Evolutionary conservation across 2,113 vertebrate genomes (phyloP).

Genomic region (Gymnorhina tibicen): DNA sequence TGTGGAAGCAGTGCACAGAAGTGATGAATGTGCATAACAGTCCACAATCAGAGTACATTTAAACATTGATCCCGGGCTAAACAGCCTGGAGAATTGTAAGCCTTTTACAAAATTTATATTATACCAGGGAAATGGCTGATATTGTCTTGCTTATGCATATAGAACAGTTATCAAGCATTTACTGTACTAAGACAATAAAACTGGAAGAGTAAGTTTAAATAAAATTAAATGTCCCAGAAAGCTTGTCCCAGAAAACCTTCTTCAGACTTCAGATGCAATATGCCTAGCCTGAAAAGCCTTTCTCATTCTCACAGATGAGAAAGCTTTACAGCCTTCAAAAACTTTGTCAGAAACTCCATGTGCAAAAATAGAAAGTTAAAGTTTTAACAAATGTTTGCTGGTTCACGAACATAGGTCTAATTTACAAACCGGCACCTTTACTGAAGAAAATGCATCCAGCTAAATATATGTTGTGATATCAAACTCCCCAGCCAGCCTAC

Average conservation of each 20-base stretch:
- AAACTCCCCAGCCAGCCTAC: background rate
- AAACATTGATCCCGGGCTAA: background rate
- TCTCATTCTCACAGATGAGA: background rate
- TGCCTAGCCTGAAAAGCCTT: background rate
- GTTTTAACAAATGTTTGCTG: background rate
- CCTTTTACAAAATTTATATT: background rate
- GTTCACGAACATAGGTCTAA: background rate
- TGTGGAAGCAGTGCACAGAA: background rate
- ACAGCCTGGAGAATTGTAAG: background rate
- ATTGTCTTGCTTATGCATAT: background rate
- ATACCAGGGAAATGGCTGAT: background rate
- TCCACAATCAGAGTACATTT: background rate
- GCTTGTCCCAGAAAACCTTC: conserved; percentile 22
- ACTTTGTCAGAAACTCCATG: background rate
- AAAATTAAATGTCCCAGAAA: conserved; percentile 9
- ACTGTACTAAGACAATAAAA: background rate
- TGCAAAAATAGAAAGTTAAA: background rate
- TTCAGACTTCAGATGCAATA: background rate
- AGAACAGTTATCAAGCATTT: background rate
- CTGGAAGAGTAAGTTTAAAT: background rate
- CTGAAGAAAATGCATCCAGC: background rate
- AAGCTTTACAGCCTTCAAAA: conserved; percentile 8
- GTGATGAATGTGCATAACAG: background rate
- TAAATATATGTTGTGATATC: background rate
- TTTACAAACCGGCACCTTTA: background rate